Base-by-base conservation (phyloP, 1,140 invertebrate genomes). In the Pogonomyrmex californicus region DNA sequence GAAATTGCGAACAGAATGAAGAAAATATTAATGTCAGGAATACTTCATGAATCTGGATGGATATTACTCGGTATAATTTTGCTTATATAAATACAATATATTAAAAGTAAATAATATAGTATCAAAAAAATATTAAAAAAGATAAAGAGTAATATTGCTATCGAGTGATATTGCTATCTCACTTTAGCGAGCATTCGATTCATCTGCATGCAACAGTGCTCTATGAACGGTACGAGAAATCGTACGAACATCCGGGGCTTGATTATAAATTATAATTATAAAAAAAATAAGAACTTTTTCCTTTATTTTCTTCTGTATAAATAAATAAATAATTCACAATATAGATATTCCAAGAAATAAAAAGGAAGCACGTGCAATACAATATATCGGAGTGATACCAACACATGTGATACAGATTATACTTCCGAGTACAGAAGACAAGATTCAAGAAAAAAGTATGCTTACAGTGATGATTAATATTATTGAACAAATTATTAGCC, bases 371-470 rank as follows among this genome's bases (percentile, higher is more conserved):
- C 92, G 93, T 86, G 87, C 90, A 38, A 86, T 96, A 17, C 93
- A 95, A 75, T 91, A 92, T 60, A 58, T 86, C 44, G 96, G 96
- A 7, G 93, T 96, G 56, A 88, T 95, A 75, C 96, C 96, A 4
- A 95, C 96, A 4, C 96, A 96, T 58, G 95, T 95, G 4, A 90
- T 96, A 49, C 94, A 96, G 70, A 91, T 96, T 17, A 91, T 95
- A 63, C 71, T 1, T 54, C 12, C 47, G 7, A 56, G 5, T 41
- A 4, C 14, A 33, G 47, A 51, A 23, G n/a, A 68, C 1, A 7
- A 79, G 47, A 68, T 90, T 14, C 92, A 93, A 66, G 38, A 66
- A 41, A 44, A 44, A 12, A 93, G 93, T 87, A 85, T 91, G 70
- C 91, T 65, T 62, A 79, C 76, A 58, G 62, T 23, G 65, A 47